A percentile compares a stretch with the other conserved stretches of the same genome.
These are phyloP conservation scores for Cyclopterus lumpus DNA, from an alignment of 2,797 vertebrate genomes.

Conservation along the genomic window DNA sequence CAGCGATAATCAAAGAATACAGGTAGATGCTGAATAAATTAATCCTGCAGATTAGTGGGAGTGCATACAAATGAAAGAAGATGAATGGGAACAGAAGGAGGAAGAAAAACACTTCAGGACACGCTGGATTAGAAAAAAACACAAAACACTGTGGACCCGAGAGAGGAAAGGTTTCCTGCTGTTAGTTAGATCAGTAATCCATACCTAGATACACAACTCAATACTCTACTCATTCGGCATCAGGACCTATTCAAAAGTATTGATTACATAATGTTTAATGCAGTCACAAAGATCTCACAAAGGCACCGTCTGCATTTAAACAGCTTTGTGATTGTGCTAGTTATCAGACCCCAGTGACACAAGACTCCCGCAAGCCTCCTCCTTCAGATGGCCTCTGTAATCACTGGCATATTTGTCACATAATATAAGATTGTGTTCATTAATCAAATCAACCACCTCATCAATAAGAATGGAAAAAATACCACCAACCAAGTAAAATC, in stretches of 20 bases:
- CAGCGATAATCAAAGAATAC: constrained; percentile 75
- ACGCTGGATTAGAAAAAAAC: constrained; percentile 31
- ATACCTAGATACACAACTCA: too few relatives aligned
- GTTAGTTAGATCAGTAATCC: too few relatives aligned
- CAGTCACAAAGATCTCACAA: constrained; percentile 29
- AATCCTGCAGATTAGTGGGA: constrained; percentile 75
- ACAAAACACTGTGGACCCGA: neutral
- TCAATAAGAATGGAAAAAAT: neutral
- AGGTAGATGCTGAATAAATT: constrained; percentile 71
- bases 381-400: neutral
- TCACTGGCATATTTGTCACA: neutral
- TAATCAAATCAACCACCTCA: neutral
- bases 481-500: too few relatives aligned
- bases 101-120: constrained; percentile 52
- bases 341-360: constrained; percentile 11
- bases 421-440: neutral
- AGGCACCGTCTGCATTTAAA: constrained; percentile 37
- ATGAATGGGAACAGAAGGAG: constrained; percentile 29
- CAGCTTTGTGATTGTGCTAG: constrained; percentile 6
- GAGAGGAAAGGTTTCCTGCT: constrained; percentile 11
- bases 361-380: neutral
- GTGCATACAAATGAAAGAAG: constrained; percentile 61
- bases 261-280: constrained; percentile 50
- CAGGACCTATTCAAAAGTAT: constrained; percentile 49
- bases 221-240: constrained; percentile 41